Base-by-base conservation (phyloP, 2,113 vertebrate genomes). In the Excalfactoria chinensis region DNA sequence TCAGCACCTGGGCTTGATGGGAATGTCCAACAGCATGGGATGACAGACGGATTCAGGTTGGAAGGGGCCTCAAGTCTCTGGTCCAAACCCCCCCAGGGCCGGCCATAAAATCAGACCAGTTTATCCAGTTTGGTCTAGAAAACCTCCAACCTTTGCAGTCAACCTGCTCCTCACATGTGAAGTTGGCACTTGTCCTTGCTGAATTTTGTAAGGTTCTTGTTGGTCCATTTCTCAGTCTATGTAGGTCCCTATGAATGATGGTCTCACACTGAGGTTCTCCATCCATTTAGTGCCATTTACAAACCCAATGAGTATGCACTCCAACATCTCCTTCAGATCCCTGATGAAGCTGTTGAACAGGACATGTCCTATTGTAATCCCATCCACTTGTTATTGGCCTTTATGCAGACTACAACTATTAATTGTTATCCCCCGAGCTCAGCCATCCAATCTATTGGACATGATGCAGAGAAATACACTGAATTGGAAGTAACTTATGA, bases 121-220 rank as follows among this genome's bases (percentile, higher is more conserved):
- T 85, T 59, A 77, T 30, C 55, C 48, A 48, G 71, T 37, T 43
- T 49, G 21, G 30, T 66, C 70, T 48, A 76, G 18, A 82, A 62
- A 83, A 75, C 15, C 23, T 62, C 60, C n/a, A 49, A 20, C 46
- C n/a, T 69, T 34, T 49, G 67, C 26, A 44, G 67, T n/a, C 32
- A 35, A 26, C n/a, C 16, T 35, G n/a, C 25, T 49, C 7, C 9
- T 19, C 44, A 32, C 49, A 60, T 10, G 5, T 6, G 40, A 37
- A 34, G 0, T 0, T 7, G 43, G 19, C 51, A 10, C 49, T 66
- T 44, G 34, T 69, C 49, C 6, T 0, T 26, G 22, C 1, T 23
- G 44, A 74, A 66, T 60, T 86, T 56, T 58, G 7, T 18, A 21
- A 74, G 23, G 14, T 35, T 83, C 40, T 51, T n/a, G 17, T 25